Conservation (phyloP, 2,113 vertebrate genomes). For the Ailuropoda melanoleuca region DNA sequence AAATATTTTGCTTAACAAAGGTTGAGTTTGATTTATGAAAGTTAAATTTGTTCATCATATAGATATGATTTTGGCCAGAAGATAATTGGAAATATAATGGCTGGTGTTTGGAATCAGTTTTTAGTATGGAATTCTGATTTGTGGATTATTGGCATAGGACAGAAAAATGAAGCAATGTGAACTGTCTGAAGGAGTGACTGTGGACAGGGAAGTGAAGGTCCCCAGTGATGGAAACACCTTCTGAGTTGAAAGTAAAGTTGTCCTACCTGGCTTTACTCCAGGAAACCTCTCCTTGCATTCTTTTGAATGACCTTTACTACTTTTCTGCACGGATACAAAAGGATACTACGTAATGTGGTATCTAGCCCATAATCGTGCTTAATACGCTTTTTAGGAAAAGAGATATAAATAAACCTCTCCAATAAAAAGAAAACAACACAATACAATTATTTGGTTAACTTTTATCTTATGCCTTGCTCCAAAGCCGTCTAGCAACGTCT, state of each 20-base stretch:
- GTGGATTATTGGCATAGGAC: background rate
- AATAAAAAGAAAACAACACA: background rate
- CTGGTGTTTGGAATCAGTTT: background rate
- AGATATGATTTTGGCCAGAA: background rate
- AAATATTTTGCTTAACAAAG: background rate
- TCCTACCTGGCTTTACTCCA: background rate
- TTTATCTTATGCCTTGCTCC: background rate
- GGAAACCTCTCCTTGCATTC: background rate
- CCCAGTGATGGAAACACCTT: background rate
- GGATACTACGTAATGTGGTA: background rate
- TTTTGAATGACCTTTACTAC: background rate
- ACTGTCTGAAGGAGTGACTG: background rate
- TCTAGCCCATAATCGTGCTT: background rate
- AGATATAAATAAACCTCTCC: background rate
- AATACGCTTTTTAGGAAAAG: background rate
- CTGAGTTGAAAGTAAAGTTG: background rate
- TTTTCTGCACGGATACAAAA: background rate
- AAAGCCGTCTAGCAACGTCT: background rate
- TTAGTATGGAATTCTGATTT: background rate
- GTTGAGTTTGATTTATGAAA: background rate
- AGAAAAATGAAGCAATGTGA: background rate
- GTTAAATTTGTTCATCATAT: background rate
- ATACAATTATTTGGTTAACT: background rate
- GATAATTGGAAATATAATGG: background rate
- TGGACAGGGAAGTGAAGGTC: background rate